Base-by-base conservation (phyloP, 2,797 vertebrate species). In the Taeniopygia guttata region DNA sequence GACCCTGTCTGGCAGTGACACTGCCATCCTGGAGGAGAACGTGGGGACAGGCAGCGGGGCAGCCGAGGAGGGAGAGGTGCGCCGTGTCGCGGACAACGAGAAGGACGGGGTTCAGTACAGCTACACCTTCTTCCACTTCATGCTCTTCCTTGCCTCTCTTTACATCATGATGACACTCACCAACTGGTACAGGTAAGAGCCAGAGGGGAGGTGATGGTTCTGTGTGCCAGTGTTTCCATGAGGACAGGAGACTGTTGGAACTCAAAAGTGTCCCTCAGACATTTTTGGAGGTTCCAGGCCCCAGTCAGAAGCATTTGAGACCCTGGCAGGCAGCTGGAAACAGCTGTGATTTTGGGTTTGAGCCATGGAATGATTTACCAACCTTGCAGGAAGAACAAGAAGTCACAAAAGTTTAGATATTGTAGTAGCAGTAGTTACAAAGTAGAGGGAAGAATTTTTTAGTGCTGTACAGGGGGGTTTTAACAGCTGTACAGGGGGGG, bases 91-190 rank as follows among this genome's bases (percentile, higher is more conserved):
- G 20, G 99, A 99, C 96, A 99, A 99, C 0, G 99, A 99, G 96
- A 98, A 94, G 70, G 98, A 99, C 19, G 94, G 96, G 1, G 98
- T 99, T 40, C 98, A 99, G 97, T 99, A 99, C 97, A 99, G 82
- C 97, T 99, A 99, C 95, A 97, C 97, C 22, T 98, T 98, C 95
- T 99, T 99, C 95, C 99, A 99, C 95, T 97, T 99, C 86, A 98
- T 99, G 99, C 98, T 99, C 43, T 98, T 97, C 88, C 97, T 99
- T 32, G 99, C 99, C 10, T 99, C 99, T 7, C 98, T 99, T 4
- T 99, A 99, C 97, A 99, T 99, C 97, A 99, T 99, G 99, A 99
- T 99, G 99, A 99, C 99, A 0, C 98, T 99, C 90, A 99, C 99
- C 5, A 98, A 98, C 98, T 99, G 99, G 99, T 99, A 99, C 97